Evolutionary conservation across 2,888 invertebrate genomes (phyloP).

Genomic region (Agrochola circellaris): DNA sequence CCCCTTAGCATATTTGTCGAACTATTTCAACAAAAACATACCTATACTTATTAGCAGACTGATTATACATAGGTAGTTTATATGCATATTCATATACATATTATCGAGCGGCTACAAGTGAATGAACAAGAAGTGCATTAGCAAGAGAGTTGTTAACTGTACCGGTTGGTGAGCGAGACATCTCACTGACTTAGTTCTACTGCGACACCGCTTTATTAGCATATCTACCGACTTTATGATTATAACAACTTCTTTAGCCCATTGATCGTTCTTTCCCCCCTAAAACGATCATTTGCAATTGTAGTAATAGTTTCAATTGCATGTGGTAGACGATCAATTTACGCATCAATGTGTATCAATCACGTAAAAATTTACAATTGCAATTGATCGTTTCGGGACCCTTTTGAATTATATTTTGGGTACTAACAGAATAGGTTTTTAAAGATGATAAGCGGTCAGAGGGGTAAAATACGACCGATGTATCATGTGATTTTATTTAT

Average conservation of each 20-base stretch:
- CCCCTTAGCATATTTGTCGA: background rate
- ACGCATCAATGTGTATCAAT: too few species aligned
- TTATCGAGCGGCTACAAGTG: background rate
- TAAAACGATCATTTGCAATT: too few species aligned
- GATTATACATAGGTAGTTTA: background rate
- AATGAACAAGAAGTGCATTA: slow-evolving; percentile 48
- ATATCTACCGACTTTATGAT: background rate
- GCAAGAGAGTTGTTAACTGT: slow-evolving; percentile 33
- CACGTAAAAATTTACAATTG: too few species aligned
- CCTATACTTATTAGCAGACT: background rate
- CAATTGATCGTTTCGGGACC: too few species aligned
- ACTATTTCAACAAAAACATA: background rate
- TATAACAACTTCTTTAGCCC: background rate
- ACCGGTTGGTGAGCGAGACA: slow-evolving; percentile 7
- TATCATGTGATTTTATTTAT: background rate
- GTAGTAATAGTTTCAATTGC: too few species aligned
- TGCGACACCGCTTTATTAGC: slow-evolving; percentile 8
- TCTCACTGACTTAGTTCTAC: slow-evolving; percentile 3
- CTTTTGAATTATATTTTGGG: background rate
- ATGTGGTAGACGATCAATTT: too few species aligned
- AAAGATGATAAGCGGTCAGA: background rate
- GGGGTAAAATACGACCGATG: background rate
- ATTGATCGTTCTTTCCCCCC: too few species aligned
- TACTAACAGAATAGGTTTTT: background rate
- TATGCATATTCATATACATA: background rate